phyloP scores from a whole-genome alignment of 2,797 vertebrate species.

The Coracias cyanogaster region DNA sequence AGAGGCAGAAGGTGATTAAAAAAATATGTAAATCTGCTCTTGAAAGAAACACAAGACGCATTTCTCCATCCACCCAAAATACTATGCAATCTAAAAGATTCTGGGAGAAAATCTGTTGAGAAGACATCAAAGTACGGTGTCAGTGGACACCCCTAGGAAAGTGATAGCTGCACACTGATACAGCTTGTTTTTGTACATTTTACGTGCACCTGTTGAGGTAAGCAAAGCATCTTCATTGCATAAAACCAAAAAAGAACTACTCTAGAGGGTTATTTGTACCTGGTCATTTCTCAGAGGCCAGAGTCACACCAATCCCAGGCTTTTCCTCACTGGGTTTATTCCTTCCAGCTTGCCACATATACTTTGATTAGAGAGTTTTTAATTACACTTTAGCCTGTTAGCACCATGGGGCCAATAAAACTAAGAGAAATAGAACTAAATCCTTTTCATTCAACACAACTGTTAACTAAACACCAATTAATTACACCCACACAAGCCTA shows the following conservation, averaged over 20 bases:
- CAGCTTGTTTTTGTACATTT: neutral
- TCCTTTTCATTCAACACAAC: conserved; percentile 65
- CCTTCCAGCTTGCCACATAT: neutral
- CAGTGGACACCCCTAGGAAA: neutral
- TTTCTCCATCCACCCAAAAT: neutral
- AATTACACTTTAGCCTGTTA: conserved; percentile 67
- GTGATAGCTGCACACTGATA: neutral
- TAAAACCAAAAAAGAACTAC: neutral
- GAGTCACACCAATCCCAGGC: neutral
- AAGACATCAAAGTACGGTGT: neutral
- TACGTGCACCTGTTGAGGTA: neutral
- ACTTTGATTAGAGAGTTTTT: conserved; percentile 58
- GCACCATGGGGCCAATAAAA: conserved; percentile 60
- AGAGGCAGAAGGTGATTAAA: neutral
- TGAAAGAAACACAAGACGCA: neutral
- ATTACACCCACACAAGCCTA: conserved; percentile 68
- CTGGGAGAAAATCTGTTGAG: neutral
- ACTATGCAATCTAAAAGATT: neutral
- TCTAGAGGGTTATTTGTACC: neutral
- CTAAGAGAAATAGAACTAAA: conserved; percentile 69
- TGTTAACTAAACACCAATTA: conserved; percentile 72
- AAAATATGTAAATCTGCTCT: accelerated
- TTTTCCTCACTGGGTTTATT: neutral
- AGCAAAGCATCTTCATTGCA: neutral
- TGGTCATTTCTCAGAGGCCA: neutral